Conservation (phyloP, 2,888 invertebrate species). For the Sarcophaga variegata region DNA sequence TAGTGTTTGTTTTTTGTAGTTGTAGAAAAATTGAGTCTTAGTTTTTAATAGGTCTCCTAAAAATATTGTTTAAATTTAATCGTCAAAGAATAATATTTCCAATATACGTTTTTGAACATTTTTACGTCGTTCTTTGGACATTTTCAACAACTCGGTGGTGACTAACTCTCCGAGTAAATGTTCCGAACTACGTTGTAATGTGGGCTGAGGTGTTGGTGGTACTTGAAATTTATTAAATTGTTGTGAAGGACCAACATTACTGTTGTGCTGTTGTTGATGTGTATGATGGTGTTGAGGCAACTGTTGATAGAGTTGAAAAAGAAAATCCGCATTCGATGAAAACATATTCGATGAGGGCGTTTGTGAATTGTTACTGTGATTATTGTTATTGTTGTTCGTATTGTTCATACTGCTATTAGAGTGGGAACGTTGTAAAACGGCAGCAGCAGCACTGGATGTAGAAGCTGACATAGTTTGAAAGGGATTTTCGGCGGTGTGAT, state of each 20-base stretch:
- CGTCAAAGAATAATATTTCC: constrained; percentile 81
- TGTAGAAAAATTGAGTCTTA: constrained; percentile 50
- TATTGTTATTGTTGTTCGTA: constrained; percentile 69
- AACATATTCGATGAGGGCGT: constrained; percentile 72
- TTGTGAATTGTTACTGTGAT: constrained; percentile 69
- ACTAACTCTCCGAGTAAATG: constrained; percentile 81
- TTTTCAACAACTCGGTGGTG: constrained; percentile 81
- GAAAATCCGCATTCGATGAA: constrained; percentile 79
- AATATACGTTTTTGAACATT: constrained; percentile 80
- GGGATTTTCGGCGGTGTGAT: constrained; percentile 72
- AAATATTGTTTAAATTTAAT: constrained; percentile 71
- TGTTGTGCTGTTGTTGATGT: constrained; percentile 72
- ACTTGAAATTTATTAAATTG: constrained; percentile 77
- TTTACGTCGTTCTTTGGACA: constrained; percentile 81
- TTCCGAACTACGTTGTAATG: constrained; percentile 79
- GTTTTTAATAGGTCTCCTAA: constrained; percentile 6
- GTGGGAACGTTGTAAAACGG: constrained; percentile 67
- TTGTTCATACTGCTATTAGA: constrained; percentile 64
- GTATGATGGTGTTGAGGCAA: constrained; percentile 76
- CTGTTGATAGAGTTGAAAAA: constrained; percentile 80
- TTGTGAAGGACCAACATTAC: constrained; percentile 65
- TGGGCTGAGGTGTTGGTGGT: constrained; percentile 72
- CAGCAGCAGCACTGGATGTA: constrained; percentile 65
- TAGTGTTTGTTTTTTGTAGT: constrained; percentile 20
- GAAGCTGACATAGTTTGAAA: constrained; percentile 67